Percentiles rank a stretch among this genome's conserved stretches.
phyloP scores from a whole-genome alignment of 2,888 invertebrate species.

The Nymphalis polychloros region DNA sequence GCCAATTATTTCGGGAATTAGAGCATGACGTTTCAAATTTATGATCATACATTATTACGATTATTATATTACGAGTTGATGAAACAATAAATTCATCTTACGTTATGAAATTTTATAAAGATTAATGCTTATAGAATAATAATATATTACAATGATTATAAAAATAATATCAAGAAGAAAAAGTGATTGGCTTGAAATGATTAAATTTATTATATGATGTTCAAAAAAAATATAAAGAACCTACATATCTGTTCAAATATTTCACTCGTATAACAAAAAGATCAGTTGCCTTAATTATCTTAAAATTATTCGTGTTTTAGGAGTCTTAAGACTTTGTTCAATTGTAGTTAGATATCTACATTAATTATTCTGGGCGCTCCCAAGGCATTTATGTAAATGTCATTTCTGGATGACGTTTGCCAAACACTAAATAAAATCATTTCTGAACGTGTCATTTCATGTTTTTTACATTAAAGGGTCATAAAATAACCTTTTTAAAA shows the following conservation, averaged over 20 bases:
- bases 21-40: background rate
- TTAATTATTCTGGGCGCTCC: conserved; percentile 21
- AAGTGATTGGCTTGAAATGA: too few relatives aligned
- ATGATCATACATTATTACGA: background rate
- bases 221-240: too few relatives aligned
- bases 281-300: too few relatives aligned
- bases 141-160: too few relatives aligned
- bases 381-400: conserved; percentile 17
- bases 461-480: background rate
- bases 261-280: too few relatives aligned
- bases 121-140: too few relatives aligned
- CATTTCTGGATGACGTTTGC: conserved; percentile 20
- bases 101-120: too few relatives aligned
- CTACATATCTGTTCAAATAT: too few relatives aligned
- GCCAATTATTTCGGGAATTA: conserved; percentile 13
- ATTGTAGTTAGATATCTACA: conserved; percentile 2
- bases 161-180: too few relatives aligned
- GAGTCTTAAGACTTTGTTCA: background rate
- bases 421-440: conserved; percentile 9
- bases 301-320: background rate
- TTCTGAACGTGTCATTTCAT: background rate
- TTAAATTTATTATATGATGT: too few relatives aligned
- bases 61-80: too few relatives aligned
- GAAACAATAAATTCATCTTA: background rate
- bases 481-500: too few relatives aligned